Evolutionary conservation across 1,140 invertebrate species (phyloP).

Genomic region (Apis dorsata): DNA sequence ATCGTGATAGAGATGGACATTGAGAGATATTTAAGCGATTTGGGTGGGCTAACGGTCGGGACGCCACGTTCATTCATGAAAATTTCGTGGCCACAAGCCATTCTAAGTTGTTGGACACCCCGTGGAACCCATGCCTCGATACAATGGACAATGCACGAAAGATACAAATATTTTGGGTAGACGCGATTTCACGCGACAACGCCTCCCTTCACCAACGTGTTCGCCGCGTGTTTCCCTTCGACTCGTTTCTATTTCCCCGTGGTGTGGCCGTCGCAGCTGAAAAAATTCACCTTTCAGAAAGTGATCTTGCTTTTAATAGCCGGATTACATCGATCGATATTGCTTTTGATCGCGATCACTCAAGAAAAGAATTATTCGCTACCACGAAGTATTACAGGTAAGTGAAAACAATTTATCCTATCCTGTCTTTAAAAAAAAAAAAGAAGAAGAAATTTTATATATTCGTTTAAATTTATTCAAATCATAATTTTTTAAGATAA

Average conservation of each 20-base stretch:
- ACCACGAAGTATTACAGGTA: neutral
- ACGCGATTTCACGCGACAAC: slow-evolving; percentile 67
- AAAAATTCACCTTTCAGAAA: slow-evolving; percentile 17
- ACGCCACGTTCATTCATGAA: slow-evolving; percentile 53
- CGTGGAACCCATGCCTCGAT: slow-evolving; percentile 31
- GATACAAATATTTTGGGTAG: slow-evolving; percentile 69
- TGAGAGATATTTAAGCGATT: slow-evolving; percentile 67
- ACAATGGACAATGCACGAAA: slow-evolving; percentile 62
- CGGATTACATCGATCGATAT: slow-evolving; percentile 29
- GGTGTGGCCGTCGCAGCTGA: slow-evolving; percentile 46
- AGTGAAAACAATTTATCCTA: no score
- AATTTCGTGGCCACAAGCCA: slow-evolving; percentile 60
- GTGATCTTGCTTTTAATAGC: neutral
- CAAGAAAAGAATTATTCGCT: neutral
- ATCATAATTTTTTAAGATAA: no score
- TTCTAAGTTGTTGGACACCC: slow-evolving; percentile 42
- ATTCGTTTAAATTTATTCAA: no score
- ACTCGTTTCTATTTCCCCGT: slow-evolving; percentile 13
- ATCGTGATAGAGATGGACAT: slow-evolving; percentile 17
- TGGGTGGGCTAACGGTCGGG: slow-evolving; percentile 60
- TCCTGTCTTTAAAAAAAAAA: no score
- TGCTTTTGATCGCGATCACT: no score
- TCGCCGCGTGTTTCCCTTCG: neutral
- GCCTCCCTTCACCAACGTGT: slow-evolving; percentile 39
- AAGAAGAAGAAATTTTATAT: no score